Conservation (phyloP, 2,888 invertebrate species). For the Metacarcinus magister region DNA sequence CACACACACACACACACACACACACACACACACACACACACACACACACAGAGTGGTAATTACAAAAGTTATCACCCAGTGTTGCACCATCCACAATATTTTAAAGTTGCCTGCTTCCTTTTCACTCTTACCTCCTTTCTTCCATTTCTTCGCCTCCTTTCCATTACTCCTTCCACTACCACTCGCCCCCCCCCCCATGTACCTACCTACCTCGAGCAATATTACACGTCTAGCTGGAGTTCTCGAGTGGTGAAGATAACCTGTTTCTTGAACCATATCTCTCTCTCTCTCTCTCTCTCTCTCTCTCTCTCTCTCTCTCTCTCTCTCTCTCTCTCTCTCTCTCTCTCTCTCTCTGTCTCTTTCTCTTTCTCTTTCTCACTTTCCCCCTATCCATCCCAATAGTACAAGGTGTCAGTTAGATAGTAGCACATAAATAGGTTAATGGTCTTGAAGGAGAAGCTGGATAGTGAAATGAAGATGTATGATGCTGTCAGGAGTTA, state of each 20-base stretch:
- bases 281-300: not conserved
- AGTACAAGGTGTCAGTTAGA: no score
- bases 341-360: not conserved
- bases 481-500: not conserved
- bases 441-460: no score
- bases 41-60: not conserved
- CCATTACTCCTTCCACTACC: not conserved
- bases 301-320: not conserved
- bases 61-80: not conserved
- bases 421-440: no score
- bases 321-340: not conserved
- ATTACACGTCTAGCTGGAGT: not conserved
- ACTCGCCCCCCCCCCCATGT: not conserved
- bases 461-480: not conserved
- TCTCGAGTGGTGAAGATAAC: not conserved
- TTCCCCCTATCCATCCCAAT: not conserved
- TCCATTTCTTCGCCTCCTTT: not conserved
- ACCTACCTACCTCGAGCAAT: not conserved
- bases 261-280: not conserved
- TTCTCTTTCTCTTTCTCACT: not conserved
- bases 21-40: not conserved
- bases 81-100: not conserved
- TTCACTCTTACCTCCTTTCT: not conserved
- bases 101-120: not conserved
- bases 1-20: slow-evolving; percentile 35